Evolutionary conservation across 2,888 invertebrate species (phyloP).

Genomic region (Leucophenga montana): DNA sequence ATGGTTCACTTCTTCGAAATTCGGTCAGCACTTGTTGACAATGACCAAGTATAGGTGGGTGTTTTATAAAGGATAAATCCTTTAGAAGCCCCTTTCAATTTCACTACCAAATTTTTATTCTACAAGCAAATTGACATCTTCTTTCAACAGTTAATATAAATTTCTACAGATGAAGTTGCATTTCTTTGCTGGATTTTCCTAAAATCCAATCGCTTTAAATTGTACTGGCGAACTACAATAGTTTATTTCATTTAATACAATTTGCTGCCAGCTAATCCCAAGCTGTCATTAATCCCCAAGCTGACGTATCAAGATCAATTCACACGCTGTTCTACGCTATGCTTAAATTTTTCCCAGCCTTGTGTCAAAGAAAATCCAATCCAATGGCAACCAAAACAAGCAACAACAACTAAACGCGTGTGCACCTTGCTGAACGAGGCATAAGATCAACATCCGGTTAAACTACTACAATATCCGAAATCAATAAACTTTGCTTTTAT

Average conservation of each 20-base stretch:
- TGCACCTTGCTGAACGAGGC: constrained; percentile 34
- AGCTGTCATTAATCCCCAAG: not conserved
- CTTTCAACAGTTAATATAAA: no score
- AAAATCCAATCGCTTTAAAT: no score
- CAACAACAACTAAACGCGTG: not conserved
- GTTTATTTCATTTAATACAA: constrained; percentile 21
- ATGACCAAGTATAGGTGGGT: no score
- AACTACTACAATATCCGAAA: constrained; percentile 54
- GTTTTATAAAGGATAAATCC: no score
- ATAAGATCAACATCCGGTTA: constrained; percentile 59
- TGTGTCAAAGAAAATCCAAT: not conserved
- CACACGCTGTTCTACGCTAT: constrained; percentile 47
- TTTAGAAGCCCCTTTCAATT: no score
- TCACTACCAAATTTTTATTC: no score
- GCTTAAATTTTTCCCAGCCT: not conserved
- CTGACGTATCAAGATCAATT: not conserved
- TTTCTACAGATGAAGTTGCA: no score
- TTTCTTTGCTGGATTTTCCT: no score
- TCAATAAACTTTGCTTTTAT: constrained; percentile 63
- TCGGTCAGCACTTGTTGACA: no score
- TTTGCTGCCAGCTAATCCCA: constrained; percentile 29
- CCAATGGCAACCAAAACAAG: not conserved
- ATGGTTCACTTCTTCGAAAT: no score
- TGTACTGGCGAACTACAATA: no score
- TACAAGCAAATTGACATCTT: no score